Conservation (phyloP, 2,113 vertebrate genomes). For the Eubucco bourcierii region DNA sequence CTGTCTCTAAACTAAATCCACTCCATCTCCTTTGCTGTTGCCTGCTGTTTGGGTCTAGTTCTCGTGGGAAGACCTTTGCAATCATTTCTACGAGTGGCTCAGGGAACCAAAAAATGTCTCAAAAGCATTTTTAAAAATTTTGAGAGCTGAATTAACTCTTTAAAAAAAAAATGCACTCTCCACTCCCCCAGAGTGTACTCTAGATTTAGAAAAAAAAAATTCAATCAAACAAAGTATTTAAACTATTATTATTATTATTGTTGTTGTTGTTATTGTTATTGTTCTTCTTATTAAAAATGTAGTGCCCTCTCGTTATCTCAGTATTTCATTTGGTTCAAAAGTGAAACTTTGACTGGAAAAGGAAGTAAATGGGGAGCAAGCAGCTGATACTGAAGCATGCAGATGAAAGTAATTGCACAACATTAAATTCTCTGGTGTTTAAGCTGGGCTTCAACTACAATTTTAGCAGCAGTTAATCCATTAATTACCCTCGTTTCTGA, state of each 20-base stretch:
- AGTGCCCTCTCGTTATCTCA: not conserved
- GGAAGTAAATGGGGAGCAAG: not conserved
- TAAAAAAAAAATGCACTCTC: not conserved
- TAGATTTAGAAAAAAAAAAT: not conserved
- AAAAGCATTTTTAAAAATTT: not conserved
- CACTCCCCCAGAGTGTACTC: fast-evolving
- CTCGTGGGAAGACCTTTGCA: not conserved
- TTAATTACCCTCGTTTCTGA: not conserved
- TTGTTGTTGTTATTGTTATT: not conserved
- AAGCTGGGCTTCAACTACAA: not conserved
- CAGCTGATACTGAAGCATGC: not conserved
- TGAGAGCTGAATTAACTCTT: not conserved
- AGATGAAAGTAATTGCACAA: not conserved
- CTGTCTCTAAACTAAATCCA: not conserved
- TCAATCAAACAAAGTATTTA: not conserved
- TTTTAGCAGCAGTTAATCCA: not conserved
- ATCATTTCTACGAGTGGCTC: not conserved
- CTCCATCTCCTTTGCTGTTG: not conserved
- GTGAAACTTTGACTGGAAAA: not conserved
- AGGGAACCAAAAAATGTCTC: not conserved
- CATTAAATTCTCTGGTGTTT: not conserved
- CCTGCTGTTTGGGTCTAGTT: not conserved
- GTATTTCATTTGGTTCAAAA: not conserved
- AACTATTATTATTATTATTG: not conserved
- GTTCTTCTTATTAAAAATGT: not conserved